A percentile compares a stretch with the other conserved stretches of the same genome.
phyloP scores from a whole-genome alignment of 2,797 vertebrate genomes.

The Sternarchorhynchus goeldii region DNA sequence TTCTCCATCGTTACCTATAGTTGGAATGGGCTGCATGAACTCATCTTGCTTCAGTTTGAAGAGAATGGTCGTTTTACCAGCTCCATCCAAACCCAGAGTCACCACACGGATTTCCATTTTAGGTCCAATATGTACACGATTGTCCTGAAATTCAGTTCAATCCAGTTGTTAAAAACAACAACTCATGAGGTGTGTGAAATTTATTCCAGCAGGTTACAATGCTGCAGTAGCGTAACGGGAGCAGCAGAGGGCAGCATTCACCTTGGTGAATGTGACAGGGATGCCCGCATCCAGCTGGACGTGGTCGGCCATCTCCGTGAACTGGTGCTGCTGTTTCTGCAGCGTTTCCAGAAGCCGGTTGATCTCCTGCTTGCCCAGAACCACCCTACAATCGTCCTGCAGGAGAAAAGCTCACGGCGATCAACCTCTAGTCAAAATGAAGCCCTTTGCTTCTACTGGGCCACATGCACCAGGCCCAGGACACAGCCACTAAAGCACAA shows the following conservation, averaged over 20 bases:
- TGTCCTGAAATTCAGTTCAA: constrained; percentile 79
- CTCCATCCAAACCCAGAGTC: constrained; percentile 92
- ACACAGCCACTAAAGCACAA: too few species aligned
- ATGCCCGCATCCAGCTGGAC: constrained; percentile 95
- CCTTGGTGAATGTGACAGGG: constrained; percentile 99
- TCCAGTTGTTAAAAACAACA: neutral
- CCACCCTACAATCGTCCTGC: constrained; percentile 97
- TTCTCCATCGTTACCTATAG: constrained; percentile 82
- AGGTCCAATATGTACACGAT: constrained; percentile 97
- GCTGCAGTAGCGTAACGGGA: neutral
- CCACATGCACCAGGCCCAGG: too few species aligned
- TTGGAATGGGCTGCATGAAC: constrained; percentile 99
- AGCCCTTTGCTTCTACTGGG: too few species aligned
- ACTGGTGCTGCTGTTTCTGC: constrained; percentile 98
- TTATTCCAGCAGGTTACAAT: neutral
- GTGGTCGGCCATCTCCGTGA: constrained; percentile 95
- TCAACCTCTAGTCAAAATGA: neutral
- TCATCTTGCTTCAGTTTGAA: constrained; percentile 98
- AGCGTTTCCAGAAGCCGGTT: constrained; percentile 91
- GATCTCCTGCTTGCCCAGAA: constrained; percentile 96
- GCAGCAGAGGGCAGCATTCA: constrained; percentile 58
- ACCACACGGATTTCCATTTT: constrained; percentile 99
- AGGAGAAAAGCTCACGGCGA: constrained; percentile 18
- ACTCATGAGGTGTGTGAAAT: neutral
- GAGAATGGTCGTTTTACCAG: constrained; percentile 98